phyloP scores from a whole-genome alignment of 1,140 invertebrate genomes.

The Mya arenaria region DNA sequence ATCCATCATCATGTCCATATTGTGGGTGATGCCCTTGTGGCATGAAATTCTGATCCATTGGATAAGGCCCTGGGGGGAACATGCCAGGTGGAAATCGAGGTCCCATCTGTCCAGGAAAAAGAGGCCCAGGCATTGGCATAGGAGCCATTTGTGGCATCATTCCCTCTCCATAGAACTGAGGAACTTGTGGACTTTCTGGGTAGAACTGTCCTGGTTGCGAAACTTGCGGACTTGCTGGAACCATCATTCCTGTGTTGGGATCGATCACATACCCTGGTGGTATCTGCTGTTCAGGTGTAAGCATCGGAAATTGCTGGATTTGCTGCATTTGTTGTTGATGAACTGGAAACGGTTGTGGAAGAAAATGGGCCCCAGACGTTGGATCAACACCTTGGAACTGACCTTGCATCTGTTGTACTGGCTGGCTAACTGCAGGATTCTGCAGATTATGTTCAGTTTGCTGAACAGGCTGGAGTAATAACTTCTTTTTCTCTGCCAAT shows the following conservation, averaged over 20 bases:
- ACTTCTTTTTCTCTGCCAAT: constrained; percentile 50
- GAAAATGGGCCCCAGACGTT: constrained; percentile 13
- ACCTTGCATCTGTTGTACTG: constrained; percentile 7
- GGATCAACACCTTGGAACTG: not conserved
- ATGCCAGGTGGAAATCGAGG: constrained; percentile 16
- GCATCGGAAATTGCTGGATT: not conserved
- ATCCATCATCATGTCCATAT: not conserved
- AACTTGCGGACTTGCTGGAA: not conserved
- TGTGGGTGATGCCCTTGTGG: constrained; percentile 4
- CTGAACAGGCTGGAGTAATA: constrained; percentile 37
- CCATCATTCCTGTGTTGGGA: not conserved
- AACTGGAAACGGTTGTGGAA: constrained; percentile 48
- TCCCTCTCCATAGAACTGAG: constrained; percentile 23
- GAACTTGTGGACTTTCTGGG: constrained; percentile 11
- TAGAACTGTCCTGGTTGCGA: not conserved
- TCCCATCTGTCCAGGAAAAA: constrained; percentile 3
- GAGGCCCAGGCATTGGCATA: not conserved
- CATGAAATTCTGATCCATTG: constrained; percentile 33
- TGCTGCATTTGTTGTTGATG: constrained; percentile 29
- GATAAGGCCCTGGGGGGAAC: constrained; percentile 12
- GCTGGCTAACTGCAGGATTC: constrained; percentile 1
- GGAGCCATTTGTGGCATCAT: constrained; percentile 4
- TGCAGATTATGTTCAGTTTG: not conserved
- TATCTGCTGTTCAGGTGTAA: constrained; percentile 2
- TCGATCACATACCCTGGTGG: not conserved